Percentiles rank a stretch among this genome's conserved stretches.
These are phyloP conservation scores for Myotis planiceps DNA, from an alignment of 2,797 vertebrate species.

Conservation along the genomic window DNA sequence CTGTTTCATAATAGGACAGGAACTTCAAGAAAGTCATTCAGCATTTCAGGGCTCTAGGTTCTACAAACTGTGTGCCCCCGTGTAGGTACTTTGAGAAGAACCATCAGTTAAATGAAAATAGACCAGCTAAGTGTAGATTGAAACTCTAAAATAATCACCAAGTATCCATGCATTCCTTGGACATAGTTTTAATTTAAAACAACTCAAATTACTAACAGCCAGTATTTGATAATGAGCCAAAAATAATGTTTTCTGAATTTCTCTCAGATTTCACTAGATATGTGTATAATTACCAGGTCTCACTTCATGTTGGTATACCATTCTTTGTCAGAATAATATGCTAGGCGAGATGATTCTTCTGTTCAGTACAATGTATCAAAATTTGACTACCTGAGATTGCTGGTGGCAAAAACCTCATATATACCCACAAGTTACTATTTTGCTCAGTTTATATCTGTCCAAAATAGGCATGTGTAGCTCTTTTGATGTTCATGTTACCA, in stretches of 20 bases:
- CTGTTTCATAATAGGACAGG: neutral
- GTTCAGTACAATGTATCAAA: neutral
- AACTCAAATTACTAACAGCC: neutral
- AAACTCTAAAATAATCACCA: neutral
- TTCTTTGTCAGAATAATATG: too few relatives aligned
- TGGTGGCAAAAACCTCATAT: neutral
- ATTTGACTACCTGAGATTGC: neutral
- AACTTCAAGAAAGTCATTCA: neutral
- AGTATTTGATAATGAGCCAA: neutral
- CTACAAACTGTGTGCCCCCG: neutral
- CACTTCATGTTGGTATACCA: neutral
- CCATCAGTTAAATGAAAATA: neutral
- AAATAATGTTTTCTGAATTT: neutral
- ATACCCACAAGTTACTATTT: neutral
- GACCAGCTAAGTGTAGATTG: neutral
- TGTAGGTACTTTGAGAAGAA: neutral
- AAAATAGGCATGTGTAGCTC: neutral
- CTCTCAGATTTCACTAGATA: neutral
- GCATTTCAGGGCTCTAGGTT: neutral
- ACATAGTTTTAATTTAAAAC: conserved; percentile 25
- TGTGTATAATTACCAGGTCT: neutral
- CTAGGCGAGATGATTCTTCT: neutral
- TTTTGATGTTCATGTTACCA: neutral
- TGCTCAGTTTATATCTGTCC: neutral
- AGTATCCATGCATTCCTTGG: neutral